Percentiles rank a stretch among this genome's conserved stretches.
phyloP scores from a whole-genome alignment of 64 coral and sea anemone species.

The Anthopleura sola region DNA sequence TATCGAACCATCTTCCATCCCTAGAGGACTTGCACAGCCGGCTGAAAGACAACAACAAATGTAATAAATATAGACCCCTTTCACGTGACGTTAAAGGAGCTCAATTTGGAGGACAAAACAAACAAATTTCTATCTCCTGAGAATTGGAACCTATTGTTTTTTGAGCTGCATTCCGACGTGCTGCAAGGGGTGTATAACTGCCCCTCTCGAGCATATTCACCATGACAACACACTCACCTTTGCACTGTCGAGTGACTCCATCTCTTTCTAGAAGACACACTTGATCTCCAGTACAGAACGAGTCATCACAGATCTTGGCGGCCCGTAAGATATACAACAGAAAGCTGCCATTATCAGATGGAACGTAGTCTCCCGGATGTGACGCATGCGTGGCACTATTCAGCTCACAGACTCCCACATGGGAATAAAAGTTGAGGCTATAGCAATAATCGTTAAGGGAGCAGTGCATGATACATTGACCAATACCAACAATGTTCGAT shows the following conservation, averaged over 20 bases:
- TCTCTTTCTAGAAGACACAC: not conserved
- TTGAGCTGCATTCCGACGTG: too few species aligned
- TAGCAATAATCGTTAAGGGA: too few species aligned
- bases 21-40: not conserved
- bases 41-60: not conserved
- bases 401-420: not conserved
- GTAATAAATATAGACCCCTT: too few species aligned
- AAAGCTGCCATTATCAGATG: not conserved
- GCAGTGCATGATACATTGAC: too few species aligned
- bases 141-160: too few species aligned
- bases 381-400: constrained; percentile 11
- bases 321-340: not conserved
- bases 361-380: not conserved
- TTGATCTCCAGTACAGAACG: not conserved
- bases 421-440: too few species aligned
- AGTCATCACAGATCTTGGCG: not conserved
- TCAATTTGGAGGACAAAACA: too few species aligned
- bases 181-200: too few species aligned
- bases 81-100: too few species aligned
- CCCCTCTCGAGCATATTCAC: too few species aligned
- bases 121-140: too few species aligned
- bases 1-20: not conserved
- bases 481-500: too few species aligned
- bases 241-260: not conserved
- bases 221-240: not conserved